Conservation (phyloP, 2,113 vertebrate genomes). For the Rostratula benghalensis region DNA sequence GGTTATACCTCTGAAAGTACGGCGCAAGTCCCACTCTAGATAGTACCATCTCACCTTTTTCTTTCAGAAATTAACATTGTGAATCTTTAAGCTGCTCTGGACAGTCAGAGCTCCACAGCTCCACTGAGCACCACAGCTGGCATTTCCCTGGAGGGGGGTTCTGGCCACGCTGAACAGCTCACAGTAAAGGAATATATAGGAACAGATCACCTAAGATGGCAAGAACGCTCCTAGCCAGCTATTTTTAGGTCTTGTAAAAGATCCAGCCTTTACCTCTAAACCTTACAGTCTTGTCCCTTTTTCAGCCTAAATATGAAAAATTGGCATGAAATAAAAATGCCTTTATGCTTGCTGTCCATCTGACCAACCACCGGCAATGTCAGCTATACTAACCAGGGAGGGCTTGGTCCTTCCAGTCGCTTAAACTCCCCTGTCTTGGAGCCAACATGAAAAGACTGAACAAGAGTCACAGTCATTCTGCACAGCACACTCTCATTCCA, state of each 20-base stretch:
- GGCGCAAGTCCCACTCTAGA: background rate
- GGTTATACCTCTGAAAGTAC: background rate
- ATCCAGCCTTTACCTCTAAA: background rate
- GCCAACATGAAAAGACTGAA: background rate
- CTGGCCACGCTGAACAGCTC: background rate
- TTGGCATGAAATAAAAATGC: background rate
- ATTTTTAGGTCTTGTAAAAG: background rate
- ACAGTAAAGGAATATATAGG: background rate
- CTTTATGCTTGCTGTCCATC: background rate
- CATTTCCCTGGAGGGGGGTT: background rate
- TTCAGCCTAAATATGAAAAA: background rate
- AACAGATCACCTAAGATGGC: background rate
- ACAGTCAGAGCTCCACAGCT: background rate
- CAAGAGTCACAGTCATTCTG: background rate
- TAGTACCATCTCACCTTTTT: background rate
- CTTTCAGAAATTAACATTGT: background rate
- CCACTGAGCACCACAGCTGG: background rate
- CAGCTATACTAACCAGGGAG: background rate
- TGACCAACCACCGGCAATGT: background rate
- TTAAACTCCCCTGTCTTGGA: background rate
- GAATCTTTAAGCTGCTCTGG: background rate
- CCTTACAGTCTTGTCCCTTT: background rate
- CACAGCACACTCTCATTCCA: background rate
- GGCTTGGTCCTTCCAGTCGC: background rate
- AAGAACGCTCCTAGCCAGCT: background rate